Base-by-base conservation (phyloP, 1,140 invertebrate genomes). In the Aricia agestis region DNA sequence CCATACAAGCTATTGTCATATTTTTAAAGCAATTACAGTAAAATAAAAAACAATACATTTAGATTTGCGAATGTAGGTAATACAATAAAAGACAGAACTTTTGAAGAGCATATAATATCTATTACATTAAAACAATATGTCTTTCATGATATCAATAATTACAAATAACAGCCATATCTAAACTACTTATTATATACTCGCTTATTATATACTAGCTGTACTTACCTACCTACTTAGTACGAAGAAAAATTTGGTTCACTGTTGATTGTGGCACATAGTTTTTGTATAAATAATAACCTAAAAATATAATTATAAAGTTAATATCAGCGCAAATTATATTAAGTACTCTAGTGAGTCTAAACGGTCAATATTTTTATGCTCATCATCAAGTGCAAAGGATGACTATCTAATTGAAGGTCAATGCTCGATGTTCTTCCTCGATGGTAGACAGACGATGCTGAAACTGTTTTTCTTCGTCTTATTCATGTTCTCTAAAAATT, bases 81-180 rank as follows among this genome's bases (percentile, higher is more conserved):
- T 32, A 32, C 32, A 67, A 17, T 18, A 67, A 67, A 67, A 67
- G 36, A 41, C 36, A 45, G n/a, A 9, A n/a, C 0, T 17, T 5
- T 67, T 42, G 41, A 42, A 67, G 41, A 42, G 41, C 17, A 1
- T 67, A 41, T 67, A 67, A 67, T 67, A 67, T 67, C 41, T 67
- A 42, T 67, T 41, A 67, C 66, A 67, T 42, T 67, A 45, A 67
- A 67, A 67, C 66, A 67, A 67, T 67, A 67, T 67, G 66, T 67
- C 66, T 67, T 17, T 67, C 41, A 67, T 67, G 66, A 67, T 67
- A 67, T 67, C 36, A 18, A 67, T 41, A 15, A 17, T 67, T 66
- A 67, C 36, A 42, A 67, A 67, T 67, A 41, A 42, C 15, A 67
- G 36, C 66, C 36, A 17, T 67, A 41, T 31, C 65, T 66, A 66